Evolutionary conservation across 2,113 vertebrate species (phyloP), one percentile per base, ranked within the genome.

Genomic region (Numida meleagris): DNA sequence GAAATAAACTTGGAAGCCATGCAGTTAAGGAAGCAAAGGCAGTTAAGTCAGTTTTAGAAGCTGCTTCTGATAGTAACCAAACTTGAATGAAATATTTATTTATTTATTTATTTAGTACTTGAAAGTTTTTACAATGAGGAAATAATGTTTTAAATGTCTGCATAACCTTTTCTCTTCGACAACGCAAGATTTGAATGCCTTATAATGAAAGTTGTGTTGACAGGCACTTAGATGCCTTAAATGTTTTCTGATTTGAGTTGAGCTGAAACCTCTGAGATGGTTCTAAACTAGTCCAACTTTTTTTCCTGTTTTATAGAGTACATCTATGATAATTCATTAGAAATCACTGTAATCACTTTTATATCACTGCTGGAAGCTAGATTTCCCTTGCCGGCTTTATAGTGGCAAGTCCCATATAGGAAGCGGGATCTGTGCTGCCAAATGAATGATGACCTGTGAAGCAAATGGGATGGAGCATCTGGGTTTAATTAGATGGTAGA

Each of bases 181-280:
- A 67, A 16, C 11, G 6, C 34, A 19, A 16, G 16, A 73, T 67
- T 33, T 40, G 57, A 67, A 23, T 50, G 23, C 14, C 7, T 88
- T 55, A 25, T 85, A 50, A 33, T n/a, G 33, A 27, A 59, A 34
- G 24, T 23, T 45, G 33, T 50, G 29, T 14, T 65, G 40, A 42
- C 0, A 0, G 15, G 24, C 45, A 53, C 8, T 36, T 4, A 2
- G 4, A 19, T 19, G 10, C 46, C 51, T 29, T 31, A 31, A 27
- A 7, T 57, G 36, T 42, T 71, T 27, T 62, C 51, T 77, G 23
- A 13, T 62, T 67, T 88, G 65, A 9, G n/a, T 76, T 53, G 40
- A 65, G 43, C 34, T 57, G 63, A 67, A 27, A 33, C 14, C 8
- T 17, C 9, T 66, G 50, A 67, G 53, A 40, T 10, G 40, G 6